Conservation (phyloP, 1,140 invertebrate species). For the Drosophila eugracilis region DNA sequence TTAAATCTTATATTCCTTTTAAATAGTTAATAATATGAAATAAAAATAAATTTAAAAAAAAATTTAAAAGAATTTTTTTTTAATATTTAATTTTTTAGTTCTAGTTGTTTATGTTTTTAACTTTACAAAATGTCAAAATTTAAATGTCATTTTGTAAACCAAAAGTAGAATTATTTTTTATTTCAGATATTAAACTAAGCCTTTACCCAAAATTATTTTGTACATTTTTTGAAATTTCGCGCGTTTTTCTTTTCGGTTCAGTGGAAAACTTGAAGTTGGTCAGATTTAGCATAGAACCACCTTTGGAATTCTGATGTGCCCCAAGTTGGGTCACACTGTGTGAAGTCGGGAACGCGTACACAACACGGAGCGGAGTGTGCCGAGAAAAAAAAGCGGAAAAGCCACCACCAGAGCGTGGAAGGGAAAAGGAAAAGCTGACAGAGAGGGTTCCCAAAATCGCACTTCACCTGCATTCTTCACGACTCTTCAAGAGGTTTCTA, state of each 20-base stretch:
- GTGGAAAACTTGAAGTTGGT: neutral
- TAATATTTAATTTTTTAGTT: too few relatives aligned
- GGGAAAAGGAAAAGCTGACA: slow-evolving; percentile 2
- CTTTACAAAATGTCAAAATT: too few relatives aligned
- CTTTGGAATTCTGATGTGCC: neutral
- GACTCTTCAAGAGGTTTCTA: slow-evolving; percentile 5
- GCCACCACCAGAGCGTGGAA: slow-evolving; percentile 28
- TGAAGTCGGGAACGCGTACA: slow-evolving; percentile 14
- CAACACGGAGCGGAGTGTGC: slow-evolving; percentile 31
- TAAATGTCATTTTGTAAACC: too few relatives aligned
- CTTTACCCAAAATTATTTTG: neutral
- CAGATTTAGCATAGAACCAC: neutral
- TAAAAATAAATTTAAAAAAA: too few relatives aligned
- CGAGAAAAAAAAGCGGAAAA: slow-evolving; percentile 30
- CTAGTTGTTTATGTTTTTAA: too few relatives aligned
- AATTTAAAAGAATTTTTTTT: too few relatives aligned
- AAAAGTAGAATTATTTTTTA: too few relatives aligned
- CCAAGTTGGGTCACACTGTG: slow-evolving; percentile 11
- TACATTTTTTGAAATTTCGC: neutral
- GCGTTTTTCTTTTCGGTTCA: neutral
- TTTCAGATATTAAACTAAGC: too few relatives aligned
- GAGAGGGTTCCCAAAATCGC: slow-evolving; percentile 4
- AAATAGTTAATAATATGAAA: neutral
- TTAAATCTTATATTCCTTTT: neutral
- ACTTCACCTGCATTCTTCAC: slow-evolving; percentile 9